Evolutionary conservation across 2,888 invertebrate species (phyloP).

Genomic region (Cephus spinipes): DNA sequence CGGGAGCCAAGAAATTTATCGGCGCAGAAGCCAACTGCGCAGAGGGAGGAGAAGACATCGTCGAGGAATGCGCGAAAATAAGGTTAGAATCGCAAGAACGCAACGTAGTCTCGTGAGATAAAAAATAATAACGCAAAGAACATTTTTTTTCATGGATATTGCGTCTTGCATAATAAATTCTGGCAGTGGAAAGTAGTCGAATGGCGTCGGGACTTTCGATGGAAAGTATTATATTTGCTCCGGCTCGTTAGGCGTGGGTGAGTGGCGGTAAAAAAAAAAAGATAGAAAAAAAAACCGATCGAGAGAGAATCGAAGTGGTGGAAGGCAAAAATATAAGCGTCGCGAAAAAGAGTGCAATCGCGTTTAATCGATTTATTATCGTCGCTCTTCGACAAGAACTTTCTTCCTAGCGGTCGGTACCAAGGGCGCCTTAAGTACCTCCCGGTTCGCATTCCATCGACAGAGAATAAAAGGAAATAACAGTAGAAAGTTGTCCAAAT

Average conservation of each 20-base stretch:
- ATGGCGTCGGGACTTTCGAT: background rate
- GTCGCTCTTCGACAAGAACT: background rate
- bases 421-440: background rate
- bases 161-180: background rate
- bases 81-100: background rate
- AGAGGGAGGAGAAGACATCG: background rate
- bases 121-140: background rate
- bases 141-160: background rate
- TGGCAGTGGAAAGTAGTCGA: background rate
- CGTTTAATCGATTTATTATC: constrained; percentile 5
- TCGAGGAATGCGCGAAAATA: background rate
- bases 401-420: background rate
- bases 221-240: constrained; percentile 2
- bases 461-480: background rate
- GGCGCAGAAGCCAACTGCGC: background rate
- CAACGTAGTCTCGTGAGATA: background rate
- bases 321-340: background rate
- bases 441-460: background rate
- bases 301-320: background rate
- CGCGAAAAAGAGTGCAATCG: background rate
- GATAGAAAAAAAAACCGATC: background rate
- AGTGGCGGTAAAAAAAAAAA: background rate
- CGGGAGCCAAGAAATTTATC: background rate
- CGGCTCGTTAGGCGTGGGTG: constrained; percentile 7
- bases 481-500: background rate